Evolutionary conservation across 1,140 invertebrate species (phyloP), one percentile per base, ranked within the genome.

Genomic region (Drosophila athabasca): DNA sequence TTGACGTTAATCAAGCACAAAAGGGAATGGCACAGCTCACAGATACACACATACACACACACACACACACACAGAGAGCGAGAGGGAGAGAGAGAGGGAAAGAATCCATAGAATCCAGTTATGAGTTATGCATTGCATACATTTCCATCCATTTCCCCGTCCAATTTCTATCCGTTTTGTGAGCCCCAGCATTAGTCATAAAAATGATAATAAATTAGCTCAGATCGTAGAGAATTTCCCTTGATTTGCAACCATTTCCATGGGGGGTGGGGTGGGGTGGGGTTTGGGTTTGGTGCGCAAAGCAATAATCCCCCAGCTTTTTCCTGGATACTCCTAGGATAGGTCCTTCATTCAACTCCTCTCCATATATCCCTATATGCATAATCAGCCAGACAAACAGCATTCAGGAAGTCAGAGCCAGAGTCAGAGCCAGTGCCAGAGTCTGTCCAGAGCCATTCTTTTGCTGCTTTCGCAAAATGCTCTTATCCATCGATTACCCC

Each of bases 131-230:
- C 72, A 76, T 76, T 45, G 29, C 39, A 64, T 78, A 51, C 49
- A 71, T 58, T 62, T 52, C 44, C 45, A 48, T 60, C 45, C 35
- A 74, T 76, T 67, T 67, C 68, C 68, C 24, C 52, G 74, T 55
- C 57, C 61, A 41, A 80, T 81, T 77, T 67, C 50, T 53, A 61
- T 45, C 44, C 74, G 59, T 62, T 78, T 65, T 82, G 79, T 66
- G 64, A 66, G 68, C 45, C 44, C 11, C 46, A 58, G 79, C 79
- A 82, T 82, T 82, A 82, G 76, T 78, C 71, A 50, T 66, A 68
- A 66, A 62, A 78, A 61, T 76, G 43, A 87, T 85, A 85, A 87
- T 80, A 85, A 85, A 85, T 85, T 85, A 85, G 82, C 65, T 62
- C 48, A 52, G 65, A 55, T 60, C 44, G 62, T 54, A 62, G 39